Evolutionary conservation across 1,140 invertebrate genomes (phyloP), one percentile per base, ranked within the genome.

Genomic region (Lineus longissimus): DNA sequence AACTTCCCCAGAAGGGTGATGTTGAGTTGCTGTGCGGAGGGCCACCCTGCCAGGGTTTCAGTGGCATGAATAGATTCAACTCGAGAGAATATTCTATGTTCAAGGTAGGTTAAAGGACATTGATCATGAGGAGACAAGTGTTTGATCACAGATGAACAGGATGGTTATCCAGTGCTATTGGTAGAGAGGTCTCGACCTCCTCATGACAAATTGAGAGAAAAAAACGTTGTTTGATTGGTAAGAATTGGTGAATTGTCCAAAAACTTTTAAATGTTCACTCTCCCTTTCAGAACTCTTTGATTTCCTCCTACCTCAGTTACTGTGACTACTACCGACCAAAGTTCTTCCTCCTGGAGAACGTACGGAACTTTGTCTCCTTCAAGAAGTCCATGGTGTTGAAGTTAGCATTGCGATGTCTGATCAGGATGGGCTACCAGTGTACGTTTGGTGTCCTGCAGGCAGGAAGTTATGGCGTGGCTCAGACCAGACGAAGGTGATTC

Each of bases 31-130:
- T 95, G 2, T 91, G 91, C 75, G 93, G 92, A 40, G 92, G 92
- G 4, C 92, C 92, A n/a, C 92, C 92, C 0, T 95, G 92, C 77
- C 93, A 95, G 82, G 92, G 92, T 0, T 95, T 94, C 78, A 92
- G 89, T 65, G 90, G 90, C 27, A 93, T 94, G 91, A 94, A 94
- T 81, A 83, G 91, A 22, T 94, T 94, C 76, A 94, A 91, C 80
- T 88, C 87, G 0, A 80, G 91, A n/a, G 89, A 93, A 70, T 94
- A 93, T 80, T 93, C 91, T 0, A 84, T 87, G 29, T 94, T 94
- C 70, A 93, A 93, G 80, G 84, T 85, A 69, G n/a, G n/a, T n/a
- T n/a, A 73, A 60, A 55, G 13, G 23, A n/a, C n/a, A n/a, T n/a
- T n/a, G n/a, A n/a, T n/a, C n/a, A 15, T 43, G 41, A 15, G 15